These are phyloP conservation scores for Minunthozetes semirufus DNA, from an alignment of 2,888 invertebrate genomes.

Conservation along the genomic window DNA sequence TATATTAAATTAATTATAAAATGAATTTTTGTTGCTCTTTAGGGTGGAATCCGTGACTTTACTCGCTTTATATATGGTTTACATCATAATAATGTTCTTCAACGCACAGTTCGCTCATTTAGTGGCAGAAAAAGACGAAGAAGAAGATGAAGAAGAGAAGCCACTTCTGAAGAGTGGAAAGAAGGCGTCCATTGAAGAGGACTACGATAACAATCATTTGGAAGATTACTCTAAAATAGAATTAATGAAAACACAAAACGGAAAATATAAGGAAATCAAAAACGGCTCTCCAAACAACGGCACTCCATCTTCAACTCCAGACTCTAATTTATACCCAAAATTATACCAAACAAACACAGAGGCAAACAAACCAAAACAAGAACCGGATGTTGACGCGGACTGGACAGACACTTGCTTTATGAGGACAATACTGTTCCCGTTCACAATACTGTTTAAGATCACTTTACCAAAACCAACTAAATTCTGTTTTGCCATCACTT, in stretches of 20 bases:
- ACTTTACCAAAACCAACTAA: conserved; percentile 33
- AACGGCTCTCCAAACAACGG: background rate
- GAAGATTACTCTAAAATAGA: conserved; percentile 33
- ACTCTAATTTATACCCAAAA: conserved; percentile 1
- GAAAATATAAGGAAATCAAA: conserved; percentile 31
- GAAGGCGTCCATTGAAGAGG: conserved; percentile 10
- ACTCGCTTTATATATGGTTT: conserved; percentile 41
- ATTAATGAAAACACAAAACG: conserved; percentile 26
- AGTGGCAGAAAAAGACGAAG: conserved; percentile 38
- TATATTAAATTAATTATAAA: background rate
- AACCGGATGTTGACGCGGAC: conserved; percentile 18
- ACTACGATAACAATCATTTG: conserved; percentile 19
- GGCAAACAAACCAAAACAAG: background rate
- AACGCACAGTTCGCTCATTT: conserved; percentile 41
- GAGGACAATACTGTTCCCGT: conserved; percentile 16
- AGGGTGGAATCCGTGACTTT: conserved; percentile 43
- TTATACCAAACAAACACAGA: background rate
- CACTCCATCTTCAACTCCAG: background rate
- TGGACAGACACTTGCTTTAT: conserved; percentile 31
- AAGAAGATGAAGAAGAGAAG: background rate
- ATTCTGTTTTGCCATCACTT: conserved; percentile 65
- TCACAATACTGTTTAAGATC: conserved; percentile 28
- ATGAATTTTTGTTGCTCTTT: conserved; percentile 1
- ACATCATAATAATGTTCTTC: conserved; percentile 42
- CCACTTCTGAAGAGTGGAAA: background rate